Evolutionary conservation across 2,797 vertebrate species (phyloP).

Genomic region (Holocentrus rufus): DNA sequence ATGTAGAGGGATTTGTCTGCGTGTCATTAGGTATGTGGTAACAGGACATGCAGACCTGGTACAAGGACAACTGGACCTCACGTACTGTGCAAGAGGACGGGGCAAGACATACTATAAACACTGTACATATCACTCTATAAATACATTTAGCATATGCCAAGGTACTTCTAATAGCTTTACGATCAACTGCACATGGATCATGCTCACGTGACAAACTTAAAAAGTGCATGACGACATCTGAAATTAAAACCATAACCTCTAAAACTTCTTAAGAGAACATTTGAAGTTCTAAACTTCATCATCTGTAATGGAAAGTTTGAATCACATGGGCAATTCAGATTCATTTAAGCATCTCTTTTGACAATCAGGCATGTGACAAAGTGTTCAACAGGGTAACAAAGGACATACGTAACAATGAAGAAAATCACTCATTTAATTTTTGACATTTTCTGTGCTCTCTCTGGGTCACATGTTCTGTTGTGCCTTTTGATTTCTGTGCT

Average conservation of each 20-base stretch:
- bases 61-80: background rate
- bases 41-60: background rate
- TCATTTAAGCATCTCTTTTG: too few species aligned
- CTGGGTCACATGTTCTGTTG: too few species aligned
- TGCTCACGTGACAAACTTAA: background rate
- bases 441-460: too few species aligned
- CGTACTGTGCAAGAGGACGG: background rate
- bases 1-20: too few species aligned
- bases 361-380: too few species aligned
- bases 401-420: background rate
- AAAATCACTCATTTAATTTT: too few species aligned
- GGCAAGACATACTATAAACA: conserved; percentile 28
- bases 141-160: background rate
- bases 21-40: too few species aligned
- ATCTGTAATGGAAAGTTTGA: too few species aligned
- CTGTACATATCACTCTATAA: background rate
- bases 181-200: background rate
- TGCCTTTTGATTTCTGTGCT: too few species aligned
- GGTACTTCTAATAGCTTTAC: background rate
- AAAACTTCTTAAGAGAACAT: background rate
- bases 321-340: too few species aligned
- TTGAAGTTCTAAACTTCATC: background rate
- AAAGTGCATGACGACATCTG: background rate
- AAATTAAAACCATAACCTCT: background rate
- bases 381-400: background rate